phyloP scores from a whole-genome alignment of 2,113 vertebrate genomes.

The Tupaia tana region DNA sequence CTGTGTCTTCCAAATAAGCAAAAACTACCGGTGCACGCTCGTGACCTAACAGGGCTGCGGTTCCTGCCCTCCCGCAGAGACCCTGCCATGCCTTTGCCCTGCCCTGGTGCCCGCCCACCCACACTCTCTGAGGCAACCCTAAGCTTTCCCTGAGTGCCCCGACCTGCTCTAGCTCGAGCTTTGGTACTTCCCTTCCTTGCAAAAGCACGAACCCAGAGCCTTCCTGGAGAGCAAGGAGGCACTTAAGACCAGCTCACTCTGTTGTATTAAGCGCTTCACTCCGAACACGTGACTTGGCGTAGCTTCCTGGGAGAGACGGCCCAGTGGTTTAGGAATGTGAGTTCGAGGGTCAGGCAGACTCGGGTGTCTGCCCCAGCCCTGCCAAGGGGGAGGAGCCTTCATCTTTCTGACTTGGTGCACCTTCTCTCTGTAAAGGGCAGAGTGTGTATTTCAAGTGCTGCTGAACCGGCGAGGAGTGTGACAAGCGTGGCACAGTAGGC shows the following conservation, averaged over 20 bases:
- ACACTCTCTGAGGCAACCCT: not conserved
- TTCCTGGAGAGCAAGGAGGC: not conserved
- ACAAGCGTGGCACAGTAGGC: not conserved
- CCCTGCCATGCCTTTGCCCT: not conserved
- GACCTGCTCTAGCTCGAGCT: not conserved
- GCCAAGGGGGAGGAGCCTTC: not conserved
- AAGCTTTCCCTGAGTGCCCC: not conserved
- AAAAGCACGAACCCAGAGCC: not conserved
- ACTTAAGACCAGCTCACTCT: not conserved
- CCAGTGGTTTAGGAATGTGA: not conserved
- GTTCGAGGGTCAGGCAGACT: not conserved
- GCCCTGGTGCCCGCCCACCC: not conserved
- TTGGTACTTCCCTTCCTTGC: not conserved
- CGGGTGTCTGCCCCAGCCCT: not conserved
- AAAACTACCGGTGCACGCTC: not conserved
- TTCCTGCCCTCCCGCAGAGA: no score
- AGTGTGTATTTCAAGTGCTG: not conserved
- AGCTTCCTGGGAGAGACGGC: not conserved
- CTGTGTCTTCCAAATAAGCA: not conserved
- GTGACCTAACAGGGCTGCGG: no score
- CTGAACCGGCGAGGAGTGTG: not conserved
- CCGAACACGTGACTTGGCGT: rapidly evolving
- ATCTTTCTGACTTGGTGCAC: not conserved
- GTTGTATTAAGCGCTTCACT: no score
- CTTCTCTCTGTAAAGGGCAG: not conserved